These are phyloP conservation scores for Calcarius lapponicus DNA, from an alignment of 2,797 vertebrate species.

Conservation along the genomic window DNA sequence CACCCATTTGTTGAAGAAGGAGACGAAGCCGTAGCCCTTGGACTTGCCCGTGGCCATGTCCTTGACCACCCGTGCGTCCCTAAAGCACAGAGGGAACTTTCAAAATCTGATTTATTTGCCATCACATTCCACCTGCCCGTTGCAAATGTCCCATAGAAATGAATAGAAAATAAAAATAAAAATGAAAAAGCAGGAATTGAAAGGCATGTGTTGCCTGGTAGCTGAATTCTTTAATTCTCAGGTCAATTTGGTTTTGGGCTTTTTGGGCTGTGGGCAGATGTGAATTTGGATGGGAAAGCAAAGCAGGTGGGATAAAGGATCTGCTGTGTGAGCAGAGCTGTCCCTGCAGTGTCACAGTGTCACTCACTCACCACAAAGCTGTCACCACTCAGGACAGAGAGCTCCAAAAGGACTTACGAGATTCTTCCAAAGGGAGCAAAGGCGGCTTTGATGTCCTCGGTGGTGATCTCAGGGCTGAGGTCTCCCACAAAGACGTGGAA, in stretches of 20 bases:
- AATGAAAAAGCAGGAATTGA: neutral
- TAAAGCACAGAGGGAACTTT: constrained; percentile 73
- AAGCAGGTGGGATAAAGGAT: too few species aligned
- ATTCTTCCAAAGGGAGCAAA: constrained; percentile 97
- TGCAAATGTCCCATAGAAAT: constrained; percentile 68
- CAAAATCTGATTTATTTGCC: constrained; percentile 52
- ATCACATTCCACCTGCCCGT: constrained; percentile 56
- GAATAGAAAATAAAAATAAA: neutral
- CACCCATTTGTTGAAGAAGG: neutral
- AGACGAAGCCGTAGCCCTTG: constrained; percentile 98
- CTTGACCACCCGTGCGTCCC: constrained; percentile 97
- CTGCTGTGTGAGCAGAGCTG: neutral
- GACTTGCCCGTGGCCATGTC: constrained; percentile 98
- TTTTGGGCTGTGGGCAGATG: constrained; percentile 63
- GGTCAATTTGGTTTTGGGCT: constrained; percentile 57
- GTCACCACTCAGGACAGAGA: neutral
- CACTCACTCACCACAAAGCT: neutral
- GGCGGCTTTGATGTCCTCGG: constrained; percentile 97
- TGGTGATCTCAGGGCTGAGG: constrained; percentile 98
- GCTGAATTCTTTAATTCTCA: constrained; percentile 72
- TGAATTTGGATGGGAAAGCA: constrained; percentile 58
- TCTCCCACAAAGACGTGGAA: constrained; percentile 99
- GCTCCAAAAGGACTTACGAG: constrained; percentile 85
- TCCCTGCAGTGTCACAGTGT: neutral
- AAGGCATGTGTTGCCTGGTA: neutral